Base-by-base conservation (phyloP, 2,888 invertebrate genomes). In the Lycia hirtaria region DNA sequence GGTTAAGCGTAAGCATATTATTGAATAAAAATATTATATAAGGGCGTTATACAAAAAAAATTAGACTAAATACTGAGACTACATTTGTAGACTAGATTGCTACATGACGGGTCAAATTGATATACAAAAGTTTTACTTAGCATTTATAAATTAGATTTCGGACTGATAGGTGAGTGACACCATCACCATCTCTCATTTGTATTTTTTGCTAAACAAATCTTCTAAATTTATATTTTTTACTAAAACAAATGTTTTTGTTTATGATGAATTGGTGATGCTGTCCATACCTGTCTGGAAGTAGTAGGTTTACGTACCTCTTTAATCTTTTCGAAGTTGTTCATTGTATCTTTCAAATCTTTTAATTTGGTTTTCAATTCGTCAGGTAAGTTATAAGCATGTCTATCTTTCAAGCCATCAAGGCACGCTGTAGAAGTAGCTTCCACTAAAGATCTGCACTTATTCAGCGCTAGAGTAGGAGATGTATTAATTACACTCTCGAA, bases 401-500 rank as follows among this genome's bases (percentile, higher is more conserved):
- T 74, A 14, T 75, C 71, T 3, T 67, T 71, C 33, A 90, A 69
- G 14, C 63, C 72, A 1, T 82, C 79, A 28, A 90, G 69, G 58
- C 85, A 85, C 4, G 69, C 66, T 60, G 71, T 80, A 0, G 83
- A 73, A 15, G 76, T 67, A 1, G 66, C 75, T 20, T 86, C 87
- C 43, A 88, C 75, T 41, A 90, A 65, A 10, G 83, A 74, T 52
- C 86, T 78, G 58, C 84, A 87, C 62, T 73, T 86, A 14, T 69
- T 76, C 30, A 80, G 55, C 14, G 89, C 86, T 4, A 78, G 75
- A 7, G 83, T 74, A 6, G 89, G 88, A 1, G 81, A 80, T n/a
- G 80, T 69, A 19, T 78, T 76, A 2, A 88, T 72, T 17, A 93
- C 70, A 43, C 76, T 78, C 52, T 87, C 83, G 53, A 77, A 81